Base-by-base conservation (phyloP, 1,140 invertebrate species). In the Caenorhabditis inopinata region DNA sequence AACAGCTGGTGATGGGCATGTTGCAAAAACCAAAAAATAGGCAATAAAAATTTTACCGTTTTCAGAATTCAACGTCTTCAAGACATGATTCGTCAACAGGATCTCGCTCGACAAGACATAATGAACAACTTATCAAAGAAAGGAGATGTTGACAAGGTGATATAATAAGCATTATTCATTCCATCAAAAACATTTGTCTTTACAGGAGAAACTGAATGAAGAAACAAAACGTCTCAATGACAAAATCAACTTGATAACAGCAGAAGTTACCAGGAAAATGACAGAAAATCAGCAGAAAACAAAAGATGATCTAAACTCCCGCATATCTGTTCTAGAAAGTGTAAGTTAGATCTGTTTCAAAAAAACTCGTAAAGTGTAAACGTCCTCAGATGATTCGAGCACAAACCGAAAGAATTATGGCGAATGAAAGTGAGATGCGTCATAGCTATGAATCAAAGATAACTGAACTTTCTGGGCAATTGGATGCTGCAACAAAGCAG, bases 41-140 rank as follows among this genome's bases (percentile, higher is more conserved):
- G 3, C 9, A 27, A 25, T 75, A 21, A 74, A 11, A 14, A 7
- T 42, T 38, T 38, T 16, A 11, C n/a, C 18, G 18, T 73, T n/a
- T 86, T 78, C 38, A 86, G 85, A 38, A 85, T 86, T 38, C 53
- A 38, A 21, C 74, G 83, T 21, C 73, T 86, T 16, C 81, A 87
- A 80, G 85, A 86, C 16, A 84, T 84, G 51, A 82, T 86, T 38
- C 84, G 85, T 16, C 86, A 86, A 32, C 85, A 86, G 62, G 85
- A 86, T 18, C 75, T 79, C 3, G 85, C 58, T 29, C 86, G 82
- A 62, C 82, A 81, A 53, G 84, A 86, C 38, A 78, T 87, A 11
- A 49, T 86, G 51, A 32, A 53, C 12, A 87, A 82, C 73, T 25
- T 86, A 16, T 76, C 86, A 1, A 76, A 82, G 12, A 84, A 85